A percentile compares a stretch with the other conserved stretches of the same genome.
phyloP scores from a whole-genome alignment of 2,113 vertebrate genomes.

The Spermophilus dauricus region DNA sequence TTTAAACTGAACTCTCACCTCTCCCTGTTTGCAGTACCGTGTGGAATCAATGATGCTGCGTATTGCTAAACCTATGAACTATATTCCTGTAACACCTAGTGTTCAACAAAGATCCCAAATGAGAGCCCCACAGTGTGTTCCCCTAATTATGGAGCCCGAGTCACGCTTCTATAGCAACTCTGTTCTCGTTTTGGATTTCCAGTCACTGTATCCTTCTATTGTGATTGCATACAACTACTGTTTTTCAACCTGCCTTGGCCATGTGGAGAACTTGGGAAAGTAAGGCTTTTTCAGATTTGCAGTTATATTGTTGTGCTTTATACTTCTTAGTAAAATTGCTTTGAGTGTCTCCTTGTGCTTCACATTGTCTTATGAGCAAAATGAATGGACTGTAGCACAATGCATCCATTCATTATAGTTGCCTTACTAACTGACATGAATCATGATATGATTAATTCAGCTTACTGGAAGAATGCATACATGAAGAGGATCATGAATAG shows the following conservation, averaged over 20 bases:
- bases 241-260: constrained; percentile 98
- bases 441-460: not conserved
- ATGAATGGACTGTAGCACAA: not conserved
- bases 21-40: constrained; percentile 91
- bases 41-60: constrained; percentile 99
- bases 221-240: constrained; percentile 99
- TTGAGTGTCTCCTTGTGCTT: not conserved
- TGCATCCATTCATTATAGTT: not conserved
- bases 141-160: constrained; percentile 98
- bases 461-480: not conserved
- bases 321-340: constrained; percentile 37
- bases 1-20: constrained; percentile 56
- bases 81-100: constrained; percentile 96
- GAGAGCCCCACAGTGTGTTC: constrained; percentile 96
- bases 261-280: constrained; percentile 96
- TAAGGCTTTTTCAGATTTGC: constrained; percentile 88
- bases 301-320: not conserved
- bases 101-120: constrained; percentile 96
- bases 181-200: constrained; percentile 97
- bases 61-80: constrained; percentile 98
- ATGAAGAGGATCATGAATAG: not conserved
- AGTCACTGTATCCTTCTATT: constrained; percentile 98
- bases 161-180: constrained; percentile 99
- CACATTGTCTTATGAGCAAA: not conserved
- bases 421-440: not conserved